Conservation (phyloP, 2,888 invertebrate genomes). For the Lasioglossum villosulum region DNA sequence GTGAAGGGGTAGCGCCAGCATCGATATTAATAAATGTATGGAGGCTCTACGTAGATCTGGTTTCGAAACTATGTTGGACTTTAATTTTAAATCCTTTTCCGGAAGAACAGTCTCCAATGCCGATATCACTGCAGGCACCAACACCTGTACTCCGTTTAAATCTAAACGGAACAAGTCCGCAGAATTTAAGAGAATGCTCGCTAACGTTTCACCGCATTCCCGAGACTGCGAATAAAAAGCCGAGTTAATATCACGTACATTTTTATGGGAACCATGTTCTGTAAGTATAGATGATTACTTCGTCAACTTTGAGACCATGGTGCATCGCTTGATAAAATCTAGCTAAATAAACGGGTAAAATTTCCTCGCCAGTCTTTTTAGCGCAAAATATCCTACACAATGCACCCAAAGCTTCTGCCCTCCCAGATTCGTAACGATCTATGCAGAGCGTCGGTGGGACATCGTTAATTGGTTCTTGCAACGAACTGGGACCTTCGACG, state of each 20-base stretch:
- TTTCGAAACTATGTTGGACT: conserved; percentile 89
- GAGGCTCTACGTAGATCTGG: conserved; percentile 95
- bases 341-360: conserved; percentile 96
- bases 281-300: conserved; percentile 64
- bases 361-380: conserved; percentile 97
- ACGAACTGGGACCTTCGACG: conserved; percentile 88
- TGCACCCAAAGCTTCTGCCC: conserved; percentile 97
- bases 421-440: conserved; percentile 92
- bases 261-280: background rate
- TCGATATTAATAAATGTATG: conserved; percentile 95
- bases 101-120: conserved; percentile 96
- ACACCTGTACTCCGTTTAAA: conserved; percentile 95
- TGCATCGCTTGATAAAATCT: conserved; percentile 96
- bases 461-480: conserved; percentile 88
- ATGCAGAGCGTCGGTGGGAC: conserved; percentile 90
- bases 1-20: conserved; percentile 96
- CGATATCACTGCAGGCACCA: conserved; percentile 95
- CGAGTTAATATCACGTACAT: conserved; percentile 2
- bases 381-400: conserved; percentile 98
- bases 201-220: conserved; percentile 92
- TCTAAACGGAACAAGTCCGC: conserved; percentile 95
- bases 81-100: conserved; percentile 92
- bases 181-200: conserved; percentile 94
- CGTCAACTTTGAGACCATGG: conserved; percentile 91
- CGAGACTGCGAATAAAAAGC: conserved; percentile 78